Base-by-base conservation (phyloP, 2,888 invertebrate genomes). In the Drosophila paramelanica region DNA sequence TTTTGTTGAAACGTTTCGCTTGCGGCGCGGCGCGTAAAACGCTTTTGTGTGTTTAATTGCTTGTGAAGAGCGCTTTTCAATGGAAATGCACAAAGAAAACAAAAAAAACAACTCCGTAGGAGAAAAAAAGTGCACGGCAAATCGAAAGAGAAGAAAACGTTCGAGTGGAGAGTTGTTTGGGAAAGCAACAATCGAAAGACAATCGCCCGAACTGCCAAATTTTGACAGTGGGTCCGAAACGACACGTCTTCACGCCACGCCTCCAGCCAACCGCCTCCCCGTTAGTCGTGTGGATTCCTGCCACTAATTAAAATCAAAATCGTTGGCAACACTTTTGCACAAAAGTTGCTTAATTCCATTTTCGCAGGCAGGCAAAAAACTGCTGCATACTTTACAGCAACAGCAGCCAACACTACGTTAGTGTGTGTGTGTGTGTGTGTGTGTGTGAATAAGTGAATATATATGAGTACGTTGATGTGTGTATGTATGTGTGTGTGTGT, bases 41-140 rank as follows among this genome's bases (percentile, higher is more conserved):
- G 85, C 85, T 89, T 90, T 90, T 90, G 91, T 91, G 89, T 91
- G 91, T 84, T 91, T 91, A 91, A 91, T 91, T 91, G 91, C 90
- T 91, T 91, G 91, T 90, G 90, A 90, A 90, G 82, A 83, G 90
- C 80, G 88, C 86, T 79, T 87, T 90, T 89, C 90, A 89, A 86
- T 90, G 90, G 89, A 80, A 89, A 66, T 73, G 75, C 73, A 77
- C 68, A 65, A 67, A 55, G 64, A 71, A 64, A 59, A 45, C 52
- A 52, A 17, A 47, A 70, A 60, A 62, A 52, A 20, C 17, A 17
- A 17, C 17, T 17, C 4, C 4, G 23, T 23, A 3, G 23, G 33
- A 17, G 10, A 42, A 45, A 17, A 36, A 31, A 38, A 33, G 23
- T 23, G 36, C 10, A 45, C 31, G 10, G 33, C 5, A 20, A 14